Conservation (phyloP, 2,888 invertebrate species). For the Homarus gammarus region DNA sequence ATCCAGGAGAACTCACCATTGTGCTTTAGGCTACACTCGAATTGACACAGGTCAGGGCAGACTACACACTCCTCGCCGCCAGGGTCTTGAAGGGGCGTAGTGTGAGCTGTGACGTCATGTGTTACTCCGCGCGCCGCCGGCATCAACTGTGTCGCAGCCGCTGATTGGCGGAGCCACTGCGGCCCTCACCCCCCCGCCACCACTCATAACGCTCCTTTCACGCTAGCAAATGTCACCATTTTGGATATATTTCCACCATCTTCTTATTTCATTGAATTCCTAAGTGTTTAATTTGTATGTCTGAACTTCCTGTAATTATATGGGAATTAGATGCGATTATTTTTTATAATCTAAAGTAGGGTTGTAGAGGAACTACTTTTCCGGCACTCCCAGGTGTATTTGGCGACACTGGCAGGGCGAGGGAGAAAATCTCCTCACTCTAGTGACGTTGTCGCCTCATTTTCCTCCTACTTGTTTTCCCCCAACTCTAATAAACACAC, state of each 20-base stretch:
- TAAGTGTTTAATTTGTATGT: neutral
- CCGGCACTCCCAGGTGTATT: slow-evolving; percentile 58
- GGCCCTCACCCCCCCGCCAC: neutral
- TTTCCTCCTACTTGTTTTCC: neutral
- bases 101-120: slow-evolving; percentile 60
- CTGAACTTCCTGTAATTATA: neutral
- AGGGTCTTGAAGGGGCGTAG: slow-evolving; percentile 66
- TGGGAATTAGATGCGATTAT: neutral
- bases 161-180: slow-evolving; percentile 34
- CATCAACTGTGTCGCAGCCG: neutral
- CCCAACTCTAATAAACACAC: neutral
- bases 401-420: slow-evolving; percentile 49
- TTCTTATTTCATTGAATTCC: neutral
- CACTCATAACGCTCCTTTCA: slow-evolving; percentile 30
- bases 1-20: slow-evolving; percentile 33
- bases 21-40: slow-evolving; percentile 53
- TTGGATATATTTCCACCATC: slow-evolving; percentile 2
- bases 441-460: slow-evolving; percentile 3
- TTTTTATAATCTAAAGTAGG: neutral
- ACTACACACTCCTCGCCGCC: slow-evolving; percentile 48
- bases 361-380: slow-evolving; percentile 50
- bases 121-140: slow-evolving; percentile 46
- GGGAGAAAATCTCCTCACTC: slow-evolving; percentile 37
- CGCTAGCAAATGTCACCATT: slow-evolving; percentile 33
- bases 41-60: slow-evolving; percentile 50